These are phyloP conservation scores for Peromyscus eremicus DNA, from an alignment of 2,797 vertebrate species.

Conservation along the genomic window DNA sequence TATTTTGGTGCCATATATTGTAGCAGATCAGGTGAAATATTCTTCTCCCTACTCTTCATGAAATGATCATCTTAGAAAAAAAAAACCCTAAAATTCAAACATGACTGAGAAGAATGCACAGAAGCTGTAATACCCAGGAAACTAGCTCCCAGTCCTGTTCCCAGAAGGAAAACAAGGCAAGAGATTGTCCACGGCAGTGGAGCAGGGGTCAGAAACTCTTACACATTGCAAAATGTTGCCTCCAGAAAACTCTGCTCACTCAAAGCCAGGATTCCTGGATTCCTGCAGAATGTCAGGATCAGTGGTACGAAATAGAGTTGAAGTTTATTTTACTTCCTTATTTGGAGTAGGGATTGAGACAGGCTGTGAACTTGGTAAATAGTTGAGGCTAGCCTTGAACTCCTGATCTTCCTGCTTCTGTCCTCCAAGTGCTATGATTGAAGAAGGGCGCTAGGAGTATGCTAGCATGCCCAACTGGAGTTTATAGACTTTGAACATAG, in stretches of 20 bases:
- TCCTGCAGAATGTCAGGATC: neutral
- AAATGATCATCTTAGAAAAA: neutral
- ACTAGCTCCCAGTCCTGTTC: neutral
- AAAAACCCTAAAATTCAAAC: neutral
- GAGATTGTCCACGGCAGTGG: neutral
- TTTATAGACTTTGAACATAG: neutral
- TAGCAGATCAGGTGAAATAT: neutral
- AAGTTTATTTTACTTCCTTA: neutral
- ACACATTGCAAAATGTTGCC: neutral
- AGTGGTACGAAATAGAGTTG: neutral
- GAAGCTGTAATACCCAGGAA: neutral
- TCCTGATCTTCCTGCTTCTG: neutral
- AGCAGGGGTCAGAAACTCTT: no score
- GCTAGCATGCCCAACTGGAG: neutral
- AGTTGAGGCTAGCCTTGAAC: neutral
- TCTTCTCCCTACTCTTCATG: neutral
- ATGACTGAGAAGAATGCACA: neutral
- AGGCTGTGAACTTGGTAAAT: no score
- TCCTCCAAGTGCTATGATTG: neutral
- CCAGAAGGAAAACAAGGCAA: neutral
- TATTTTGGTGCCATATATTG: slow-evolving; percentile 10
- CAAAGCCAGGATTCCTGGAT: neutral
- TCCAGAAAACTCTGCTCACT: neutral
- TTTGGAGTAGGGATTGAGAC: neutral
- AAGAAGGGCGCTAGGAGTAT: neutral